Percentiles rank a stretch among this genome's conserved stretches.
phyloP scores from a whole-genome alignment of 2,797 vertebrate species.

The Gambusia yucatana region DNA sequence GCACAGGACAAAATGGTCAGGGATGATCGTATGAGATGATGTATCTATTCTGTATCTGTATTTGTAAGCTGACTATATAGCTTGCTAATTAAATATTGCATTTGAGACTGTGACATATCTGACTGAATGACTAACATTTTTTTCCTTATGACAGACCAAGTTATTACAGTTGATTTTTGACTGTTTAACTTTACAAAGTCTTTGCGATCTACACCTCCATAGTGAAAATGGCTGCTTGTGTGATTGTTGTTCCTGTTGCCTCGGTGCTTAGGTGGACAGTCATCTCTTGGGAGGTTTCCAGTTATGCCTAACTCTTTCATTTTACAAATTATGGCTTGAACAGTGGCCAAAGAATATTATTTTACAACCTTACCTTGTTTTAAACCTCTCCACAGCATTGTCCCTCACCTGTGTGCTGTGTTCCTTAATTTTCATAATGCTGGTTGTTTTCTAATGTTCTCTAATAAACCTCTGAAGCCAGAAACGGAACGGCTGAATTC shows the following conservation, averaged over 20 bases:
- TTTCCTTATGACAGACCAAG: neutral
- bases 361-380: neutral
- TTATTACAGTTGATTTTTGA: neutral
- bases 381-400: neutral
- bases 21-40: neutral
- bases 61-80: neutral
- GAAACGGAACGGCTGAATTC: neutral
- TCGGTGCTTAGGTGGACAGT: neutral
- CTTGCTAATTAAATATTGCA: neutral
- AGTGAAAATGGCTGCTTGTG: neutral
- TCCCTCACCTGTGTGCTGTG: neutral
- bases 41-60: neutral
- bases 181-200: neutral
- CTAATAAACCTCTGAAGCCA: neutral
- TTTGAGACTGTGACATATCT: neutral
- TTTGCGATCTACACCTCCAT: neutral
- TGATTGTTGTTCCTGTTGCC: neutral
- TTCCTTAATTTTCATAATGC: neutral
- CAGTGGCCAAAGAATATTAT: neutral
- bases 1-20: slow-evolving; percentile 21
- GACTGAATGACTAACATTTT: neutral
- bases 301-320: neutral
- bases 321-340: neutral
- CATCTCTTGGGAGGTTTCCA: neutral
- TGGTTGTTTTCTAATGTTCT: neutral